Evolutionary conservation across 92 coral and sea anemone species (phyloP), one percentile per base, ranked within the genome.

Genomic region (Chrysogorgia sp.): DNA sequence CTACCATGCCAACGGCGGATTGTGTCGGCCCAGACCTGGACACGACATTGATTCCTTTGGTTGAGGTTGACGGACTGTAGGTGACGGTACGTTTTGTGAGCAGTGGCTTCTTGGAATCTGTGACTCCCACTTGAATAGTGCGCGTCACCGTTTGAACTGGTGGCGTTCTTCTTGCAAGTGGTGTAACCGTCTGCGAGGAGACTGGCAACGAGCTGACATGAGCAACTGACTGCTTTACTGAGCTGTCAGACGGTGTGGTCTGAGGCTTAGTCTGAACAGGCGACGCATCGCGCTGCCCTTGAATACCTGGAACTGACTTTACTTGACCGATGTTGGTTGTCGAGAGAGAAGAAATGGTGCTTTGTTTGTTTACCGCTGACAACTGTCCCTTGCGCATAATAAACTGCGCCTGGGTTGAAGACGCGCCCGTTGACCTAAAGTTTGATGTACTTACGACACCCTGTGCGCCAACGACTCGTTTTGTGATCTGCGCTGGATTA

Each of bases 111-210:
- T 57, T 57, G 29, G 34, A 31, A 15, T 57, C 63, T 57, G 17
- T 57, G 3, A 72, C 79, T 3, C 79, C 79, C 15, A 72, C 79
- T 56, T 72, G 79, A 56, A 72, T 72, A 17, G 79, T 72, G 4
- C 79, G 79, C 21, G 79, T 13, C 45, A 37, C 35, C 5, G 65
- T 29, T 35, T 72, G 79, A 28, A 60, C 40, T 72, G 65, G 33
- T 25, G 79, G 20, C 21, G 79, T 29, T 41, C 55, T 72, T 26
- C 66, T 72, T 60, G 31, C 59, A 26, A 69, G 76, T 45, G 50
- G 25, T 22, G 59, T 69, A 22, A 26, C n/a, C 12, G 59, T n/a
- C 76, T 69, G 76, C 23, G 60, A 10, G 76, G 60, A 29, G 10
- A 34, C 59, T 19, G 76, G 24, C 24, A n/a, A n/a, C n/a, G 26